These are phyloP conservation scores for Tiliqua scincoides DNA, from an alignment of 2,113 vertebrate species.

Conservation along the genomic window DNA sequence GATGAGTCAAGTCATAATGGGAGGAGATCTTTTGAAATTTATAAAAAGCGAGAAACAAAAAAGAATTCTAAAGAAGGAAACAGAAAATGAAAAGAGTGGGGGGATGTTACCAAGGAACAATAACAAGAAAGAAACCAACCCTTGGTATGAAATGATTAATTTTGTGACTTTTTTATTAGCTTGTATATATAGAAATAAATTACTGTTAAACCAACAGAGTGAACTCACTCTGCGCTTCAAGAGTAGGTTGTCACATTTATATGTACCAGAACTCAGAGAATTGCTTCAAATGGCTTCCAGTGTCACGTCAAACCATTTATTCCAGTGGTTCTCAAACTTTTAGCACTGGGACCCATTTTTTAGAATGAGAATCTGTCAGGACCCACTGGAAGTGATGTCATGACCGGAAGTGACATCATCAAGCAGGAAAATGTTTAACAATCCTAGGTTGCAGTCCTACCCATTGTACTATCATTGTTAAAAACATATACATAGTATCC, in stretches of 20 bases:
- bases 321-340: too few species aligned
- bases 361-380: too few species aligned
- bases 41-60: constrained; percentile 1
- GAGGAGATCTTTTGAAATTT: constrained; percentile 10
- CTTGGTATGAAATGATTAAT: background rate
- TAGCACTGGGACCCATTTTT: too few species aligned
- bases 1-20: constrained; percentile 12
- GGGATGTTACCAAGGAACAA: background rate
- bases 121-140: background rate
- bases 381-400: too few species aligned
- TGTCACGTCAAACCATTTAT: background rate
- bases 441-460: too few species aligned
- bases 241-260: background rate
- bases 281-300: background rate
- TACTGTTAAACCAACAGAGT: background rate
- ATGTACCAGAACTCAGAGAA: background rate
- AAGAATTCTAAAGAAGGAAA: background rate
- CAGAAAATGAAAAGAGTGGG: background rate
- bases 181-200: background rate
- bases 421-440: too few species aligned
- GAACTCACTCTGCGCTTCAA: background rate
- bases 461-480: too few species aligned
- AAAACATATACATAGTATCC: too few species aligned
- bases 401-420: too few species aligned
- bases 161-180: background rate